Conservation (phyloP, 2,113 vertebrate genomes). For the Pachypanchax playfairii region DNA sequence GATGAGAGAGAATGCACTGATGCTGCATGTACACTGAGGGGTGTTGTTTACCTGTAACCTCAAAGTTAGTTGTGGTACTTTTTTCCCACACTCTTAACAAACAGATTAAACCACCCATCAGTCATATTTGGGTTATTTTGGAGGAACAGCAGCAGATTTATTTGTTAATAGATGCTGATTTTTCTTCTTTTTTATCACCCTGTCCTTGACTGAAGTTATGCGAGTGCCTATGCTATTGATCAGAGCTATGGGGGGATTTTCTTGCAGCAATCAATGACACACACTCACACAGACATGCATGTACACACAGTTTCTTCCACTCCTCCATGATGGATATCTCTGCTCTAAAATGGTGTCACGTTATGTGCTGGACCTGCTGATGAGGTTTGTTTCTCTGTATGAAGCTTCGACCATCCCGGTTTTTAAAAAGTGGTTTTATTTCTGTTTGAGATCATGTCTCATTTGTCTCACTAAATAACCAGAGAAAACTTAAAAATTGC, state of each 20-base stretch:
- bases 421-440: slow-evolving; percentile 9
- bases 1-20: neutral
- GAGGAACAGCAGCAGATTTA: neutral
- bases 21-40: slow-evolving; percentile 2
- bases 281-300: neutral
- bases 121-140: neutral
- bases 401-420: neutral
- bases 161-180: slow-evolving; percentile 19
- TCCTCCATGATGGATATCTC: slow-evolving; percentile 43
- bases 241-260: slow-evolving; percentile 31
- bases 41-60: slow-evolving; percentile 16
- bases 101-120: neutral
- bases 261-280: slow-evolving; percentile 36
- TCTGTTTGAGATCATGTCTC: neutral
- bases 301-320: slow-evolving; percentile 25
- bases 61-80: neutral
- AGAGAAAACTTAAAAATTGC: no score
- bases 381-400: slow-evolving; percentile 7
- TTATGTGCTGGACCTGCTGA: slow-evolving; percentile 31
- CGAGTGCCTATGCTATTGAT: slow-evolving; percentile 54
- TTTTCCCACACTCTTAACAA: neutral
- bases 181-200: slow-evolving; percentile 12
- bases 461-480: no score
- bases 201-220: slow-evolving; percentile 48
- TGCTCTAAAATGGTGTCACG: slow-evolving; percentile 58